These are phyloP conservation scores for Seriola dumerili DNA, from an alignment of 2,113 vertebrate species.

Conservation along the genomic window DNA sequence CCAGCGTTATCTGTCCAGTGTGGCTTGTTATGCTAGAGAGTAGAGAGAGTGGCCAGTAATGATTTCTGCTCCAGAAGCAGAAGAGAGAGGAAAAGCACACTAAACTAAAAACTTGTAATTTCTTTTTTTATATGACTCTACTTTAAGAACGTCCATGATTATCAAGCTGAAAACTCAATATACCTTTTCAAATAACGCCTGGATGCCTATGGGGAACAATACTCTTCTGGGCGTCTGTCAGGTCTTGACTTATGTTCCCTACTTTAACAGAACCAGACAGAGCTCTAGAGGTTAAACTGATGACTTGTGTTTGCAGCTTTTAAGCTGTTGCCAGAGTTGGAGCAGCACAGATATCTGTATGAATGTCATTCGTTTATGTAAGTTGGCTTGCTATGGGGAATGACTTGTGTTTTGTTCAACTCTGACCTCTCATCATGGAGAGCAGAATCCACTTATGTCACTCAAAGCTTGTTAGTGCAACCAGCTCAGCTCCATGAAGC, in stretches of 20 bases:
- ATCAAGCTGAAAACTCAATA: constrained; percentile 4
- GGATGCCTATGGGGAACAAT: neutral
- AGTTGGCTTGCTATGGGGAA: constrained; percentile 25
- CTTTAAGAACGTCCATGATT: neutral
- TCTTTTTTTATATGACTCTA: neutral
- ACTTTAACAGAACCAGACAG: constrained; percentile 25
- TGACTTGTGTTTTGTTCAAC: constrained; percentile 59
- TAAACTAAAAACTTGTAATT: neutral
- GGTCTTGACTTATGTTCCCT: constrained; percentile 7
- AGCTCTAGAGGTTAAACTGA: constrained; percentile 14
- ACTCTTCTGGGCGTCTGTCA: constrained; percentile 7
- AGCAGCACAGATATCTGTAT: constrained; percentile 39
- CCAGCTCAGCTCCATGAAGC: neutral
- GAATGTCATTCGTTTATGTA: constrained; percentile 59
- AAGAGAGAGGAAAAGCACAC: neutral
- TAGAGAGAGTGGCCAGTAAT: constrained; percentile 24
- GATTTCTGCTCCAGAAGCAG: neutral
- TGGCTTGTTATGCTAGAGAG: constrained; percentile 58
- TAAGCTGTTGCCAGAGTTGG: constrained; percentile 29
- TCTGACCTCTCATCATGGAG: constrained; percentile 34
- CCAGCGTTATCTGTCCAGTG: constrained; percentile 47
- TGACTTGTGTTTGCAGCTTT: constrained; percentile 44
- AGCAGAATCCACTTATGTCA: constrained; percentile 6
- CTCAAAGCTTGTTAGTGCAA: neutral
- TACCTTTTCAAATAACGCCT: constrained; percentile 16